Conservation (phyloP, 2,113 vertebrate species). For the Ariopsis seemanni region DNA sequence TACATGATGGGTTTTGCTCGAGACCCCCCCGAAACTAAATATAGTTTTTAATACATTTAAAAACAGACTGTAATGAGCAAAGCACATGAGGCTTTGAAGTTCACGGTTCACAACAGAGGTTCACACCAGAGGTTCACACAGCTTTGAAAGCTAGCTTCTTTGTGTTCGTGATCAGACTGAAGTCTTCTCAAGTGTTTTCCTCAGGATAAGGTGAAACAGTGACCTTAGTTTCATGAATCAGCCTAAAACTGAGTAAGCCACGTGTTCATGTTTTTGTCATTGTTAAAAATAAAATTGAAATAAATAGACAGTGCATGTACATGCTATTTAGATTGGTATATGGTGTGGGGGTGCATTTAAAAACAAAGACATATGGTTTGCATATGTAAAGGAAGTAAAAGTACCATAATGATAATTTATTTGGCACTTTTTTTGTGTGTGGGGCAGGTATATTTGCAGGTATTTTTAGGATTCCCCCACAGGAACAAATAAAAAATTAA, state of each 20-base stretch:
- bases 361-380: background rate
- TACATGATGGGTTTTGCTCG: slow-evolving; percentile 16
- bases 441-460: background rate
- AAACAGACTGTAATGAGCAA: background rate
- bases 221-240: background rate
- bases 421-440: background rate
- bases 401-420: background rate
- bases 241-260: background rate
- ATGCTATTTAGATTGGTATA: background rate
- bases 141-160: background rate
- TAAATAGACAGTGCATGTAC: background rate
- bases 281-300: background rate
- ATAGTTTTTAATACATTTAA: background rate
- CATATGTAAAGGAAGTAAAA: background rate
- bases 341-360: background rate
- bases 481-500: background rate
- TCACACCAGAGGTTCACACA: background rate
- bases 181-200: background rate
- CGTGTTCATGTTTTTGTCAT: background rate
- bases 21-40: background rate
- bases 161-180: slow-evolving; percentile 7
- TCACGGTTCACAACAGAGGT: background rate
- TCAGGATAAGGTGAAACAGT: background rate
- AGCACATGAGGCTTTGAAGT: background rate
- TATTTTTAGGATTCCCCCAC: background rate